Evolutionary conservation across 2,797 vertebrate genomes (phyloP), one percentile per base, ranked within the genome.

Genomic region (Oceanodroma leucorhoa): DNA sequence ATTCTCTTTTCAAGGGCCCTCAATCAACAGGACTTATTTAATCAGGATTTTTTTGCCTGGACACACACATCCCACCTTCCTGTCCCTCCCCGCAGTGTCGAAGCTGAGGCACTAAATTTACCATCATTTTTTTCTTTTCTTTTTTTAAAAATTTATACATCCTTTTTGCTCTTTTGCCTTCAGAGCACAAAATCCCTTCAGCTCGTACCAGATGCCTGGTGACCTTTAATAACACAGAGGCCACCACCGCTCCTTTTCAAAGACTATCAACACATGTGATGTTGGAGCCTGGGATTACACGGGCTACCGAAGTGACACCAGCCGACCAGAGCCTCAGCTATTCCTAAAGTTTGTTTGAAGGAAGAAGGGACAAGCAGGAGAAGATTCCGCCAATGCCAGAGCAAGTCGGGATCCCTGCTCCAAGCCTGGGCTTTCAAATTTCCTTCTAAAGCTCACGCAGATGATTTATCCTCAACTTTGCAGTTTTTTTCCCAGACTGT

Each of bases 201-300:
- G 91, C 79, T 85, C 1, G 3, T 75, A 87, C 66, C 67, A 92
- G 88, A 87, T 73, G 94, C 80, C 72, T 53, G 91, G 78, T 94
- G 95, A 96, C 94, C 89, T 95, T 96, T 95, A 95, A 83, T 82
- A 95, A 94, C 9, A 66, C 2, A 0, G 67, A 91, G 91, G 90
- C 89, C 84, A 83, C 14, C 0, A 0, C 80, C 72, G 92, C 92
- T 79, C 64, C 7, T 3, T 94, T 84, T 95, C 92, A 93, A 94
- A 96, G 79, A 91, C 92, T 80, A 96, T 82, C 73, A 90, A 73
- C 89, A 94, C 64, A 97, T 92, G 61, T 94, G 87, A 45, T 21
- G 24, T 84, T 96, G 85, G 91, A 94, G 54, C 72, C 90, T 77
- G 94, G 95, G 78, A 94, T 93, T 79, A 95, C 65, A 83, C 3